phyloP scores from a whole-genome alignment of 2,113 vertebrate species.

The Pteropus alecto region DNA sequence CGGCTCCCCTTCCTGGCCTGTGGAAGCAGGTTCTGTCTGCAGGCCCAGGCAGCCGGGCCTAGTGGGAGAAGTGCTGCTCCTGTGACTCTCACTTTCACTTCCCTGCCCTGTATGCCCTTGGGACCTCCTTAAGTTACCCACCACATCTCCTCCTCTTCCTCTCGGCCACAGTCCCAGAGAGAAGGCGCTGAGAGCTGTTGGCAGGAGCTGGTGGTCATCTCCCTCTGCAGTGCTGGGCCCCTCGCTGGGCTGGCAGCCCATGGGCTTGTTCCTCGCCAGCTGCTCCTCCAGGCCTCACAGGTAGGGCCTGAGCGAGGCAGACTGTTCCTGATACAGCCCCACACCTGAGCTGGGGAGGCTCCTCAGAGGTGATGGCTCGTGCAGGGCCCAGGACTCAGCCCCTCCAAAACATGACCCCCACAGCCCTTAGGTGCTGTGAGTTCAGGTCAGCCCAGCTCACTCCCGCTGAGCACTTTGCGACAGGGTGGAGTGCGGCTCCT shows the following conservation, averaged over 20 bases:
- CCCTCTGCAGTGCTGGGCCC: neutral
- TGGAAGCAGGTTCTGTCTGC: neutral
- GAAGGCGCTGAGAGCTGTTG: neutral
- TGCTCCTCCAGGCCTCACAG: neutral
- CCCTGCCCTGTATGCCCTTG: neutral
- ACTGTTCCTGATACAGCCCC: neutral
- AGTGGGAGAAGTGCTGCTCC: neutral
- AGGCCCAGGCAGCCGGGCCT: neutral
- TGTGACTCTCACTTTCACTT: neutral
- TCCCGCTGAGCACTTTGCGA: neutral
- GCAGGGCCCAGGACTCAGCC: neutral
- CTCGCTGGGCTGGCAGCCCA: too few relatives aligned
- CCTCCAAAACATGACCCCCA: neutral
- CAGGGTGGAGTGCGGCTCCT: neutral
- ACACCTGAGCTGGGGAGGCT: neutral
- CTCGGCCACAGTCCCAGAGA: neutral
- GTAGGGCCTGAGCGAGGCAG: neutral
- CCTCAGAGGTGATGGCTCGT: neutral
- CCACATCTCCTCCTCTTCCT: neutral
- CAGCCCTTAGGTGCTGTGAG: neutral
- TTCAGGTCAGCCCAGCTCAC: neutral
- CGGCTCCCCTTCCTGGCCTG: neutral
- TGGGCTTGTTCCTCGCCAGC: too few relatives aligned
- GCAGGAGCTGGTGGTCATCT: neutral
- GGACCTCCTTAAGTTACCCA: neutral